Evolutionary conservation across 1,140 invertebrate genomes (phyloP), one percentile per base, ranked within the genome.

Genomic region (Aphis craccivora): DNA sequence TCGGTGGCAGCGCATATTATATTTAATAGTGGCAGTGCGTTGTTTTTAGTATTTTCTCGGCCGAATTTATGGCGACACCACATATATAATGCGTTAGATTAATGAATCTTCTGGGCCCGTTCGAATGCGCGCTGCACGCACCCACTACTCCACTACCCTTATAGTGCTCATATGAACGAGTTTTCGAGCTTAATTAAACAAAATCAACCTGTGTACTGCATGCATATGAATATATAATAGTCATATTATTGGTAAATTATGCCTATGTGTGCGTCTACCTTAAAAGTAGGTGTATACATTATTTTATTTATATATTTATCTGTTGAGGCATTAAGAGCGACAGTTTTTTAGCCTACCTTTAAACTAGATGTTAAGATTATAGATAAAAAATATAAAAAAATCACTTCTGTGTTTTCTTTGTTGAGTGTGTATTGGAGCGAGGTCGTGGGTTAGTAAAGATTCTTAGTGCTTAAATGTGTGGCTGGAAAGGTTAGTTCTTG

Each of bases 41-140:
- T 37, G 43, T 87, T 55, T 90, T 90, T 90, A 90, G n/a, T 35
- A 35, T 90, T 90, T 90, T 90, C 35, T 90, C 35, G 37, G 88
- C 4, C 4, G 48, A 53, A 90, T 90, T 90, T 90, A 90, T 53
- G n/a, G 88, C 35, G 88, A 55, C 51, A 48, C 83, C 30, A 55
- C 88, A 35, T 60, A 60, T 55, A 90, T 25, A 53, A 55, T 22
- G 51, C 18, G n/a, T 40, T 37, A 90, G 88, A 90, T 90, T 90
- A 90, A 90, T 90, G 51, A 55, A 55, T 55, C 20, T 90, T 53
- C 53, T 43, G 88, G 51, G 51, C n/a, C 43, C 81, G 81, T 83
- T 83, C 81, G 9, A 83, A 83, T 23, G 37, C n/a, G 14, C 60
- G 14, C 60, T 60, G 48, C 48, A 30, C 11, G 4, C 30, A 14